Base-by-base conservation (phyloP, 2,888 invertebrate genomes). In the Pachycephus smyrnensis region DNA sequence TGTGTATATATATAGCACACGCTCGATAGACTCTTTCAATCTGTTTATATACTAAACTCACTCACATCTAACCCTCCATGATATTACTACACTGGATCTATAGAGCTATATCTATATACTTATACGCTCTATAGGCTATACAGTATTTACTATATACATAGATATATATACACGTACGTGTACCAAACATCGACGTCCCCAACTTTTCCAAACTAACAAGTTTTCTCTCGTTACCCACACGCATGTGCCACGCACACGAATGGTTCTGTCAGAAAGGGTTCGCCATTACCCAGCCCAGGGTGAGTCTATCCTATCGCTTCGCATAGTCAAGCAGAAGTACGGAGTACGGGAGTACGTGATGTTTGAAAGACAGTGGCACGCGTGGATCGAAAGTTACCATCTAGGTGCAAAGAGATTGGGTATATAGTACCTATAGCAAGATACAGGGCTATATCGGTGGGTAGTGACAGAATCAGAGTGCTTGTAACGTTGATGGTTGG, bases 301-400 rank as follows among this genome's bases (percentile, higher is more conserved):
- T 23, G 55, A 55, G 55, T 55, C 55, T 55, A 37, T 37, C 37
- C 37, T 12, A 55, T 55, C 55, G 55, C 23, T 23, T 55, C 23
- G 55, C 55, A 23, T 9, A 55, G 55, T 55, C 55, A 9, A 55
- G 23, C 23, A 55, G 23, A 23, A 55, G n/a, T n/a, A n/a, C n/a
- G n/a, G n/a, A n/a, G n/a, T n/a, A 55, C 23, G 55, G 55, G 55
- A 15, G 15, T 55, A 55, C 55, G 55, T 12, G 71, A 71, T 33
- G 71, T 31, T 71, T 71, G 71, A 71, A 33, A 71, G 71, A 71
- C 71, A 71, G 71, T 71, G 33, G 32, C 32, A 31, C 71, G 71
- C 71, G 71, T 11, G 71, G 31, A 12, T 31, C 71, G 71, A 71
- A 71, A 33, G 71, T 23, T 23, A 23, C 23, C 55, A 55, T 55